phyloP scores from a whole-genome alignment of 2,797 vertebrate species.

The Coendou prehensilis region DNA sequence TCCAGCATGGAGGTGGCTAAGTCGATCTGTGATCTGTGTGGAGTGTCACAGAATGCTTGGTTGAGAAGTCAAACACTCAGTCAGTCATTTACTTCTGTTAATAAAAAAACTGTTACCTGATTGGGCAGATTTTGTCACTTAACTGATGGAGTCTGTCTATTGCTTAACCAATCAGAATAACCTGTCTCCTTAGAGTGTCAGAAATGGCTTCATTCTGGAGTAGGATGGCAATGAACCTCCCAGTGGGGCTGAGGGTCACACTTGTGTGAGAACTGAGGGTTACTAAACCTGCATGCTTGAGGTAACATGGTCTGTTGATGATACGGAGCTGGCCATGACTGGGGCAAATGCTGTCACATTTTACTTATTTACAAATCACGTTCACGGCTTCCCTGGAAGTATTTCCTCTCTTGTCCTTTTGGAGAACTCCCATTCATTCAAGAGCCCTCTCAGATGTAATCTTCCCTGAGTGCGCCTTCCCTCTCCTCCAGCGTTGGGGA shows the following conservation, averaged over 20 bases:
- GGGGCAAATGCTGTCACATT: not conserved
- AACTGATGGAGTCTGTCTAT: constrained; percentile 6
- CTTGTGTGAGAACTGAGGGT: not conserved
- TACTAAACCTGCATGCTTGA: not conserved
- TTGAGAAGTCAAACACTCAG: not conserved
- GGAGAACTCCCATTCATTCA: constrained; percentile 18
- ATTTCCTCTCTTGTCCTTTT: not conserved
- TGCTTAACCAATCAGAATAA: not conserved
- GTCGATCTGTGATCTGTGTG: not conserved
- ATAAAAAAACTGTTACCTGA: not conserved
- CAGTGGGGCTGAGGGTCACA: not conserved
- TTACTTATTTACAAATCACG: not conserved
- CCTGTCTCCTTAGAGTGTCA: not conserved
- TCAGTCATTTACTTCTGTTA: constrained; percentile 27
- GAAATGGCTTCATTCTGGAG: not conserved
- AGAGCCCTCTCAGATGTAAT: not conserved
- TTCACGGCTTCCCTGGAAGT: not conserved
- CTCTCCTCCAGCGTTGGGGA: not conserved
- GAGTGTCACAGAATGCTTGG: not conserved
- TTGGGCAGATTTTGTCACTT: constrained; percentile 29
- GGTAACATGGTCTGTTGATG: not conserved
- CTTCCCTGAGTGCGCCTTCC: not conserved
- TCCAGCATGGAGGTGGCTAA: not conserved
- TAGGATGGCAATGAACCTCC: not conserved
- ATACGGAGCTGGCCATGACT: not conserved